phyloP scores from a whole-genome alignment of 53 echinoderm and acorn worm genomes.

The Stichopus horrens region DNA sequence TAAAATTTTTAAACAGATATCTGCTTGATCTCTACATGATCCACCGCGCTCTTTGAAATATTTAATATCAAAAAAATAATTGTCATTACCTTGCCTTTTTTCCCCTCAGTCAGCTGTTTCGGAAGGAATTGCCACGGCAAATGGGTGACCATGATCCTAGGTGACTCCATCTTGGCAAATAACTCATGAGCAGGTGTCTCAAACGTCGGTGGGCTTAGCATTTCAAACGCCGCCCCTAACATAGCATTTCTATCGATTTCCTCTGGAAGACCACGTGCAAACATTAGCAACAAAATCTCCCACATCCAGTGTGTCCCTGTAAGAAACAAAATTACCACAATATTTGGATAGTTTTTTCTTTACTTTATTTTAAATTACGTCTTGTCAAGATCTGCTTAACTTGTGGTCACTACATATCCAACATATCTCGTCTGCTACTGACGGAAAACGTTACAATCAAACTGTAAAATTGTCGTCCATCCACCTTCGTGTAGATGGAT shows the following conservation, averaged over 20 bases:
- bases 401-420: too few species aligned
- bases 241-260: neutral
- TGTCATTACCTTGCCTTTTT: constrained; percentile 28
- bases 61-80: neutral
- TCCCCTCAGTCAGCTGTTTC: constrained; percentile 2
- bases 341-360: too few species aligned
- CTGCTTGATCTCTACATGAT: too few species aligned
- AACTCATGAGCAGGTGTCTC: neutral
- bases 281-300: constrained; percentile 13
- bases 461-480: too few species aligned
- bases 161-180: neutral
- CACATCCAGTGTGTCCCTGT: constrained; percentile 40
- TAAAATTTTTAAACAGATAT: too few species aligned
- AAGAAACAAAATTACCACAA: too few species aligned
- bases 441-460: too few species aligned
- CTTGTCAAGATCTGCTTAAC: too few species aligned
- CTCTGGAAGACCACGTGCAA: neutral
- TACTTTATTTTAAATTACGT: too few species aligned
- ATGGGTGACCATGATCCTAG: neutral
- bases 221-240: constrained; percentile 1
- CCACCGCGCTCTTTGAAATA: too few species aligned
- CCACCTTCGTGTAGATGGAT: too few species aligned
- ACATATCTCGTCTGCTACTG: too few species aligned
- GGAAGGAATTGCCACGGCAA: constrained; percentile 28
- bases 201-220: neutral